Evolutionary conservation across 2,888 invertebrate species (phyloP).

Genomic region (Hirtodrosophila trivittata): DNA sequence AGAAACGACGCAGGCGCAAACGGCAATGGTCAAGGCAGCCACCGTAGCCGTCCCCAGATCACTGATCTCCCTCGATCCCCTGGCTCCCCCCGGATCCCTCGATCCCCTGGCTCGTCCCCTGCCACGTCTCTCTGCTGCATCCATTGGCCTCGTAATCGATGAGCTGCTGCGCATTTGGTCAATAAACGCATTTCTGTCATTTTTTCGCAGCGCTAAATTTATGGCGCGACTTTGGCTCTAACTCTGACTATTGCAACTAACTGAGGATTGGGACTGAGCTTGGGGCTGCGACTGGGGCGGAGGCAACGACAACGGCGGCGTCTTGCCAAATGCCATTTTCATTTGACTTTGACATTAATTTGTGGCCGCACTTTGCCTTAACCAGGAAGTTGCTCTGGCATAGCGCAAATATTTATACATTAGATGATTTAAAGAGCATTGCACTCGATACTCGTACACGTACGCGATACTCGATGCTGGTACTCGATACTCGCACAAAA

Average conservation of each 20-base stretch:
- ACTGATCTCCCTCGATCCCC: neutral
- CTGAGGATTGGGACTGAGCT: slow-evolving; percentile 1
- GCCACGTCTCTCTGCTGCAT: too few species aligned
- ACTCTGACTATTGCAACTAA: slow-evolving; percentile 34
- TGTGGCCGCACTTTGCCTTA: slow-evolving; percentile 75
- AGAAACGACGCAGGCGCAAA: slow-evolving; percentile 58
- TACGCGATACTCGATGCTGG: too few species aligned
- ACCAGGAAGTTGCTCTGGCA: slow-evolving; percentile 67
- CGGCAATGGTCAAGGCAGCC: slow-evolving; percentile 73
- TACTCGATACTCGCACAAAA: neutral
- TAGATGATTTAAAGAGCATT: slow-evolving; percentile 61
- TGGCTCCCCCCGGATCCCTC: slow-evolving; percentile 1
- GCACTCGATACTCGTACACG: slow-evolving; percentile 31
- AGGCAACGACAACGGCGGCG: slow-evolving; percentile 11
- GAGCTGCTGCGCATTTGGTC: slow-evolving; percentile 77
- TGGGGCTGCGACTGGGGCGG: slow-evolving; percentile 2
- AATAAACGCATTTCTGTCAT: slow-evolving; percentile 80
- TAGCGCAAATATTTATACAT: slow-evolving; percentile 60
- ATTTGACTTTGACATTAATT: slow-evolving; percentile 79
- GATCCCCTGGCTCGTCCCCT: neutral
- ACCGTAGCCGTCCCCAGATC: too few species aligned
- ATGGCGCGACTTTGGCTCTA: slow-evolving; percentile 73
- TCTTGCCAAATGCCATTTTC: slow-evolving; percentile 78
- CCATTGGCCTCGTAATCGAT: slow-evolving; percentile 71
- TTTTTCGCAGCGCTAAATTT: slow-evolving; percentile 69